Conservation (phyloP, 2,888 invertebrate genomes). For the Caenorhabditis virilis region DNA sequence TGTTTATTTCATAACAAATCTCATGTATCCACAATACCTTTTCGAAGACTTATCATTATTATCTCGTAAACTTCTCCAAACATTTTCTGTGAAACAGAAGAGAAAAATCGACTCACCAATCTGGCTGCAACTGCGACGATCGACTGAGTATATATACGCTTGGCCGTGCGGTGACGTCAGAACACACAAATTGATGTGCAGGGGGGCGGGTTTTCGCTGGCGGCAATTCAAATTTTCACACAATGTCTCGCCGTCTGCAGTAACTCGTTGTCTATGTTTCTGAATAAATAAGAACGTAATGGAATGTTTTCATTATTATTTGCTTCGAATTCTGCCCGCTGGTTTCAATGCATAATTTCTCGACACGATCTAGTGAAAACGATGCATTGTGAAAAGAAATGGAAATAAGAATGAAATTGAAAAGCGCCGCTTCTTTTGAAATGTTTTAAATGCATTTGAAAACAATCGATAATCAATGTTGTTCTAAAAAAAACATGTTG, state of each 20-base stretch:
- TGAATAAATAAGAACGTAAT: neutral
- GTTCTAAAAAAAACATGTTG: too few relatives aligned
- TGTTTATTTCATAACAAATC: too few relatives aligned
- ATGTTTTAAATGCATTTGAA: too few relatives aligned
- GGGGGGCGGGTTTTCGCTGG: conserved; percentile 20
- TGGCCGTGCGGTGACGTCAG: conserved; percentile 47
- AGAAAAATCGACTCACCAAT: conserved; percentile 39
- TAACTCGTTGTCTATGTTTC: too few relatives aligned
- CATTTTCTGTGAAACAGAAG: conserved; percentile 2
- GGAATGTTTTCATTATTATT: neutral
- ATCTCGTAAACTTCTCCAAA: too few relatives aligned
- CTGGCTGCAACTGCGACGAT: conserved; percentile 34
- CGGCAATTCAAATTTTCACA: neutral
- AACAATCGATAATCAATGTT: too few relatives aligned
- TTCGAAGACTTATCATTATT: too few relatives aligned
- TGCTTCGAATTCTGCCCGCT: neutral
- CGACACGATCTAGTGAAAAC: too few relatives aligned
- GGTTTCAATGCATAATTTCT: neutral
- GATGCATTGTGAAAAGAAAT: too few relatives aligned
- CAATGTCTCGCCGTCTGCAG: neutral
- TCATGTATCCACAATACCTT: too few relatives aligned
- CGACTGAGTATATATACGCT: conserved; percentile 59
- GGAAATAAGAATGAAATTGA: too few relatives aligned
- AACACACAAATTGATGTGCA: conserved; percentile 17
- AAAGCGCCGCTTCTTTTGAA: too few relatives aligned